These are phyloP conservation scores for Sinosuthora webbiana DNA, from an alignment of 2,113 vertebrate species.

Conservation along the genomic window DNA sequence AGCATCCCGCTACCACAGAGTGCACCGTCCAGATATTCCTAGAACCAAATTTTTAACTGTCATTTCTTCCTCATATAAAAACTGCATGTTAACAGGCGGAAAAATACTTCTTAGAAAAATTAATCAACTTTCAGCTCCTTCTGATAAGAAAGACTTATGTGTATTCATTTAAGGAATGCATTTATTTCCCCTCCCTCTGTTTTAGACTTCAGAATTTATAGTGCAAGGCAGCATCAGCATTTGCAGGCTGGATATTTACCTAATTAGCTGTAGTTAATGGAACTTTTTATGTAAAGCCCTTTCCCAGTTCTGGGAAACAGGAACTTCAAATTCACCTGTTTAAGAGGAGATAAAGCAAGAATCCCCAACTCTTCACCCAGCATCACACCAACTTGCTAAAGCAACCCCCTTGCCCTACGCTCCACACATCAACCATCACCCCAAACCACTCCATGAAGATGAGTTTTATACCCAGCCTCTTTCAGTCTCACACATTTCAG, in stretches of 20 bases:
- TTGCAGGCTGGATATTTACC: neutral
- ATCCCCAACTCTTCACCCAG: neutral
- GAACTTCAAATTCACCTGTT: neutral
- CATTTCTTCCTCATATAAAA: neutral
- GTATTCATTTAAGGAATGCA: neutral
- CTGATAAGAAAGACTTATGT: neutral
- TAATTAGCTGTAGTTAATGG: neutral
- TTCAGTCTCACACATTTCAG: neutral
- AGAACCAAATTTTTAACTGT: neutral
- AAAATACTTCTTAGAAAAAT: neutral
- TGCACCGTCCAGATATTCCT: fast-evolving
- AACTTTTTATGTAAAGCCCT: neutral
- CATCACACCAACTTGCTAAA: neutral
- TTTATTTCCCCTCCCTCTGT: neutral
- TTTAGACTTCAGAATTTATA: neutral
- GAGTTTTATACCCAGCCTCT: neutral
- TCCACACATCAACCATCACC: neutral
- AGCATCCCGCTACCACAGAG: neutral
- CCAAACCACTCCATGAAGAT: neutral
- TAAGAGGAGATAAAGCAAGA: neutral
- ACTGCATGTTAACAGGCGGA: fast-evolving
- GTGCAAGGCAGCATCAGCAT: neutral
- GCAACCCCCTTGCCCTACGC: fast-evolving
- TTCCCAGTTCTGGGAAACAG: neutral
- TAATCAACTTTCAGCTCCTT: neutral